Evolutionary conservation across 2,797 vertebrate genomes (phyloP), one percentile per base, ranked within the genome.

Genomic region (Clamator glandarius): DNA sequence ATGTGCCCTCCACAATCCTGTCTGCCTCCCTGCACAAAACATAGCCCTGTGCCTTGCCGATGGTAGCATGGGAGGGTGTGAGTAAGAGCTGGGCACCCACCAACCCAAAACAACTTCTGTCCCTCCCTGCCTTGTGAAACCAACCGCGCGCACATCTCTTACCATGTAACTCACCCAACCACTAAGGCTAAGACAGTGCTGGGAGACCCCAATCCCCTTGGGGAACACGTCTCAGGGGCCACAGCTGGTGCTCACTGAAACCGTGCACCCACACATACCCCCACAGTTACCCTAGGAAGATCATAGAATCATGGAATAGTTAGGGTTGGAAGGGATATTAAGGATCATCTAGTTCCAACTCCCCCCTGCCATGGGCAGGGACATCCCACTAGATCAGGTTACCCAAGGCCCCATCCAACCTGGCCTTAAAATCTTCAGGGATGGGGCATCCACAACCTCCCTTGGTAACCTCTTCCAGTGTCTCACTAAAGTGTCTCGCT

Each of bases 141-240:
- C 15, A 4, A 36, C 10, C 33, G n/a, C 33, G 24, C 0, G 3
- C 23, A 20, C 25, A 54, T 33, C 52, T 58, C 3, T 5, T 35
- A n/a, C 28, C 24, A 4, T 8, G 14, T 42, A 20, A 12, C 41
- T 24, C 2, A 1, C 29, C 36, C 14, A 51, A 21, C 1, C 2
- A 59, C 35, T 26, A 39, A 62, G n/a, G 15, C 31, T 19, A 7
- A 12, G 44, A 31, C 55, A 73, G 50, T 3, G 0, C 41, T 11
- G 29, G 46, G n/a, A 51, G 33, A 15, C 29, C 26, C 26, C 1
- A 0, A 1, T 16, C 3, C 42, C 12, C 6, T 3, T 5, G 11
- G 46, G 6, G 39, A 9, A 25, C 39, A 19, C 63, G 51, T 55
- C 69, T n/a, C 4, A 7, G 28, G 16, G 8, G 11, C 13, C 0